Percentiles rank a stretch among this genome's conserved stretches.
These are phyloP conservation scores for Pseudorhiza aurosa DNA, from an alignment of 30 jellyfish, hydroid and myxozoan genomes.

Conservation along the genomic window DNA sequence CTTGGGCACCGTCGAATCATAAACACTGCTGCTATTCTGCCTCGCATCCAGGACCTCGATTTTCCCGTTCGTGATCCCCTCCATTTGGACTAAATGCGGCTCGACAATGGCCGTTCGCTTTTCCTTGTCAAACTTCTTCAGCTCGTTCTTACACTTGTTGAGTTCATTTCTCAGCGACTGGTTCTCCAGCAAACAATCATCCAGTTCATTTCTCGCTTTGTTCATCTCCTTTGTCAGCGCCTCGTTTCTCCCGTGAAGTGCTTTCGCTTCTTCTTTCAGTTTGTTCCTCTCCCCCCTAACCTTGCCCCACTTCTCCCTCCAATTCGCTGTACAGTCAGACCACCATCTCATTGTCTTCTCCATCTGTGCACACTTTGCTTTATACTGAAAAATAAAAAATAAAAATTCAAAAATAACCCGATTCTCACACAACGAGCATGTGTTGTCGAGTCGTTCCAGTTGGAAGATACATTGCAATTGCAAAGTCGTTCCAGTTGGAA, in stretches of 20 bases:
- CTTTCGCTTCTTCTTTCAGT: constrained; percentile 59
- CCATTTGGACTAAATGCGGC: constrained; percentile 54
- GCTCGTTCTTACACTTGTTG: constrained; percentile 54
- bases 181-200: constrained; percentile 52
- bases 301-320: constrained; percentile 94
- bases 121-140: constrained; percentile 65
- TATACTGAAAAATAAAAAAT: not conserved
- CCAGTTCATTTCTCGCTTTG: constrained; percentile 19
- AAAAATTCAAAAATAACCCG: not conserved
- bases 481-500: no score
- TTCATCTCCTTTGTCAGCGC: constrained; percentile 64
- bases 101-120: constrained; percentile 80
- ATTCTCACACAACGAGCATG: not conserved
- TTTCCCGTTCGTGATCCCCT: constrained; percentile 58
- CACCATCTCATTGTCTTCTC: constrained; percentile 90
- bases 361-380: constrained; percentile 64
- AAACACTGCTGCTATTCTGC: constrained; percentile 25
- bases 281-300: constrained; percentile 80
- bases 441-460: no score
- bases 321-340: constrained; percentile 90
- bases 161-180: constrained; percentile 64
- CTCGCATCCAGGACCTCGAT: constrained; percentile 38
- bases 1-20: constrained; percentile 61
- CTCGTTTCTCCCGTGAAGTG: constrained; percentile 48
- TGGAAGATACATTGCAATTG: no score